Conservation (phyloP, 2,888 invertebrate species). For the Elgonia sp. region DNA sequence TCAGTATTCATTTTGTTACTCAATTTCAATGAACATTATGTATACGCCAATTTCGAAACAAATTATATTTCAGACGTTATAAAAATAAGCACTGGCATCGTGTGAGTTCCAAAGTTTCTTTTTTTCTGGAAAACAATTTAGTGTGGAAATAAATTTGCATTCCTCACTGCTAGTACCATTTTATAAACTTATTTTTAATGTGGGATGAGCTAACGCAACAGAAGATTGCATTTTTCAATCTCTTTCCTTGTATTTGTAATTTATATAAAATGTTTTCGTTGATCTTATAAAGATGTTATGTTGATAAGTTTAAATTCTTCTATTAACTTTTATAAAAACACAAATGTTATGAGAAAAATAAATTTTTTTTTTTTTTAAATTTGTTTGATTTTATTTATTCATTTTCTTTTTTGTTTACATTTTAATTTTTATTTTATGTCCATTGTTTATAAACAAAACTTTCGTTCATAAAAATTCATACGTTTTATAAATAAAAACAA, state of each 20-base stretch:
- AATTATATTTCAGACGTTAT: neutral
- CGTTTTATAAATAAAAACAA: too few relatives aligned
- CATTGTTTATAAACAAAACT: too few relatives aligned
- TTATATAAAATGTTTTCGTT: slow-evolving; percentile 55
- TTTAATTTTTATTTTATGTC: too few relatives aligned
- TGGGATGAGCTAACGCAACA: slow-evolving; percentile 23
- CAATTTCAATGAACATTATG: neutral
- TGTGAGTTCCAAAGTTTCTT: slow-evolving; percentile 3
- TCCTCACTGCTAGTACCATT: slow-evolving; percentile 19
- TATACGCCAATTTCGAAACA: neutral
- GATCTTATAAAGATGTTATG: slow-evolving; percentile 28
- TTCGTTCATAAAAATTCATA: too few relatives aligned
- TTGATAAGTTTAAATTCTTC: slow-evolving; percentile 6
- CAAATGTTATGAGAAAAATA: neutral
- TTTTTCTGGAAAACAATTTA: slow-evolving; percentile 25
- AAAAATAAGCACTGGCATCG: slow-evolving; percentile 3
- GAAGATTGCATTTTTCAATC: slow-evolving; percentile 27
- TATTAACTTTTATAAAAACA: neutral
- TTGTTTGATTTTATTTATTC: neutral
- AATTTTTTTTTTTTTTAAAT: slow-evolving; percentile 1
- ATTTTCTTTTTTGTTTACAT: too few relatives aligned
- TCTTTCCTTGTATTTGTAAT: slow-evolving; percentile 29
- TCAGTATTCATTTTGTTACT: neutral
- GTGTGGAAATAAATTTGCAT: slow-evolving; percentile 47
- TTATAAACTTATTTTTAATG: slow-evolving; percentile 52